phyloP scores from a whole-genome alignment of 2,113 vertebrate species.

The Hippocampus mohnikei region DNA sequence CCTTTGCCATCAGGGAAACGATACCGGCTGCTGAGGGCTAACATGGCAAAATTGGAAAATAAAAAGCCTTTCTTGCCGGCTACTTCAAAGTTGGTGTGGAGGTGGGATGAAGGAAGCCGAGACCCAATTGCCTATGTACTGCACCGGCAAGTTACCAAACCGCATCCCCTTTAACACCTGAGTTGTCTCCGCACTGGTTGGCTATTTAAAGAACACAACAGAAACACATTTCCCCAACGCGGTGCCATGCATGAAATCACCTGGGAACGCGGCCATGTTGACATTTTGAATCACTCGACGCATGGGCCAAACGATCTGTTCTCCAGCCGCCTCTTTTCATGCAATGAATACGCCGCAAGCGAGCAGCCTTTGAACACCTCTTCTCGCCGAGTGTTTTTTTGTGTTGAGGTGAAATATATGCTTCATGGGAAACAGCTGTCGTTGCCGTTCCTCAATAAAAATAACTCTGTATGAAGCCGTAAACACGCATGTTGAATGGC shows the following conservation, averaged over 20 bases:
- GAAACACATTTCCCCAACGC: slow-evolving; percentile 21
- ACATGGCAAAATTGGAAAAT: no score
- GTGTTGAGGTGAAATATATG: slow-evolving; percentile 10
- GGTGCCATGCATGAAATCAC: slow-evolving; percentile 18
- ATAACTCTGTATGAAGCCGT: not conserved
- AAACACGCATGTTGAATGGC: not conserved
- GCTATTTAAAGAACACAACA: slow-evolving; percentile 3
- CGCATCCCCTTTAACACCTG: no score
- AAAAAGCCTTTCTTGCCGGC: no score
- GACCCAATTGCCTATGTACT: no score
- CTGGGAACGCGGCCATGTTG: slow-evolving; percentile 20
- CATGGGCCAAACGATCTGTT: not conserved
- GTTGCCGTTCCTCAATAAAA: not conserved
- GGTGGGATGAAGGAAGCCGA: no score
- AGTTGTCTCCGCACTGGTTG: not conserved
- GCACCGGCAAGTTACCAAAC: not conserved
- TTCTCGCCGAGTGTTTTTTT: slow-evolving; percentile 1
- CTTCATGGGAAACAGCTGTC: not conserved
- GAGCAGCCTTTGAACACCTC: slow-evolving; percentile 1
- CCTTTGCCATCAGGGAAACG: not conserved
- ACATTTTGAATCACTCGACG: slow-evolving; percentile 7
- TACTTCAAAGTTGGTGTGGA: no score
- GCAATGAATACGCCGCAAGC: slow-evolving; percentile 13
- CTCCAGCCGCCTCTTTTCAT: not conserved
- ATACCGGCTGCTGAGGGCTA: not conserved